Evolutionary conservation across 2,888 invertebrate species (phyloP).

Genomic region (Elegia similella): DNA sequence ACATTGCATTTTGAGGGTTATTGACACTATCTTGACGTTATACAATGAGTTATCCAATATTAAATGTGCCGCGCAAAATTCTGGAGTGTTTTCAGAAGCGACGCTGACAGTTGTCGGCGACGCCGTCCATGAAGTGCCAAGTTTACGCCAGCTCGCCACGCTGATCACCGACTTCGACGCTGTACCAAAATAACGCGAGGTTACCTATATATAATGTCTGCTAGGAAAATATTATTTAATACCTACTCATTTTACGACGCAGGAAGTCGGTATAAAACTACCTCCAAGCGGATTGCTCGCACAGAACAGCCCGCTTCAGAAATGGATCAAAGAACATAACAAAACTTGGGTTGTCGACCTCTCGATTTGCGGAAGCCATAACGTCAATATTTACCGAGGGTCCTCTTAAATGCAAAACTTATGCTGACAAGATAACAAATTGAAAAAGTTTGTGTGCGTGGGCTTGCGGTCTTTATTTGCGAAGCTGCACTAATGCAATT

Average conservation of each 20-base stretch:
- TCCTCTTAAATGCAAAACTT: constrained; percentile 37
- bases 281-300: neutral
- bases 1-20: constrained; percentile 76
- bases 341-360: constrained; percentile 28
- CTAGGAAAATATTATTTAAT: constrained; percentile 18
- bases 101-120: constrained; percentile 38
- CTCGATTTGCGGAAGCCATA: constrained; percentile 29
- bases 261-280: constrained; percentile 6
- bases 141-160: constrained; percentile 52
- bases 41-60: constrained; percentile 62
- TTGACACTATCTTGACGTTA: constrained; percentile 70
- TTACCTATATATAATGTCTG: constrained; percentile 41
- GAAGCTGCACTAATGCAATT: constrained; percentile 31
- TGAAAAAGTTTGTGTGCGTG: constrained; percentile 24
- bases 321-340: constrained; percentile 12
- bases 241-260: constrained; percentile 6
- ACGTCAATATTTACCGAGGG: constrained; percentile 40
- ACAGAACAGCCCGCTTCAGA: neutral
- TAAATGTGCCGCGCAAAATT: constrained; percentile 42
- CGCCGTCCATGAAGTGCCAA: constrained; percentile 60
- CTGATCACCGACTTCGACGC: constrained; percentile 35
- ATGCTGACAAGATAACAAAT: constrained; percentile 34
- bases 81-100: constrained; percentile 42
- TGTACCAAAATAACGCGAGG: constrained; percentile 66
- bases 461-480: constrained; percentile 33